A percentile compares a stretch with the other conserved stretches of the same genome.
Evolutionary conservation across 2,797 vertebrate species (phyloP).

Genomic region (Coracias cyanogaster): DNA sequence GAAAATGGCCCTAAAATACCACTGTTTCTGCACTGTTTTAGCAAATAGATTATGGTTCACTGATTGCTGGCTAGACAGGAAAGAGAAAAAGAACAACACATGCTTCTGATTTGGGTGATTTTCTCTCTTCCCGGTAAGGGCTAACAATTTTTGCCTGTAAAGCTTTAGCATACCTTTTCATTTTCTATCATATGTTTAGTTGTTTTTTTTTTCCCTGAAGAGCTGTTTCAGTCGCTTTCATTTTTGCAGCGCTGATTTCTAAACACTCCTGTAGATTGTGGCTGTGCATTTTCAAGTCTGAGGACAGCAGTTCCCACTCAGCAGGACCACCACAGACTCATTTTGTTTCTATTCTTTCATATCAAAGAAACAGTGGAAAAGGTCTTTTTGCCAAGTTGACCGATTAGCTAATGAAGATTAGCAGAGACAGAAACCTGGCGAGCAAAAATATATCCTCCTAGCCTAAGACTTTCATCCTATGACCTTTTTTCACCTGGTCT

Average conservation of each 20-base stretch:
- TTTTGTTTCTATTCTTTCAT: not conserved
- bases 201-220: not conserved
- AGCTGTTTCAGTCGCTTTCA: not conserved
- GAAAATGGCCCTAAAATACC: not conserved
- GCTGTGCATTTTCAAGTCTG: not conserved
- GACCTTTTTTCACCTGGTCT: not conserved
- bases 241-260: not conserved
- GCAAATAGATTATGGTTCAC: not conserved
- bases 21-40: not conserved
- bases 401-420: not conserved
- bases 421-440: not conserved
- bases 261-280: not conserved
- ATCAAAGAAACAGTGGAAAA: not conserved
- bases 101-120: not conserved
- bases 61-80: not conserved
- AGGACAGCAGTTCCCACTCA: not conserved
- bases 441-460: not conserved
- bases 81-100: not conserved
- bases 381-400: accelerated
- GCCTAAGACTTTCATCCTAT: not conserved
- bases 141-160: not conserved
- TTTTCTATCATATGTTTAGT: not conserved
- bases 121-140: not conserved
- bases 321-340: not conserved
- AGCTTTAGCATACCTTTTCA: not conserved